Evolutionary conservation across 2,888 invertebrate species (phyloP), one percentile per base, ranked within the genome.

Genomic region (Heliconius charithonia): DNA sequence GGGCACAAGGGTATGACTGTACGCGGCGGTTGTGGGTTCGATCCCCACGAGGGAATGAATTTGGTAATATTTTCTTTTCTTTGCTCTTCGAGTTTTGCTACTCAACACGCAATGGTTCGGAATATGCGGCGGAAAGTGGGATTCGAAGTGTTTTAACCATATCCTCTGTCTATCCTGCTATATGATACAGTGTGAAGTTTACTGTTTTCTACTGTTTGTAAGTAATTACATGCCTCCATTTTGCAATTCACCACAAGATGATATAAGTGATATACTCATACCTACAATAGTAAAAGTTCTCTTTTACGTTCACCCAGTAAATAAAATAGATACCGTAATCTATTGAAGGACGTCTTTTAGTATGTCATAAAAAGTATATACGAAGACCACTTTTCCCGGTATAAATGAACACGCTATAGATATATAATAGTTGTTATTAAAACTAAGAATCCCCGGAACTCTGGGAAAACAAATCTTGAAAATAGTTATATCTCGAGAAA

Each of bases 221-320:
- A 22, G 13, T 74, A 74, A 27, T 27, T 16, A 74, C 9, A 22
- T 16, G 41, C 22, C 25, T 59, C 16, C 22, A 63, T 41, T 45
- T n/a, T 41, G 45, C 22, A 65, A 65, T 74, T 63, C 27, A 27
- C 25, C 63, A 65, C 29, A 74, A 91, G 89, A 90, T 27, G 41
- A 67, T 59, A 37, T 74, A 62, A 59, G 59, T 66, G 62, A 29
- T 22, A 77, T 73, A 66, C 32, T 45, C n/a, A 12, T 45, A 45
- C 41, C n/a, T 41, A 72, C 59, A 37, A 22, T 69, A 74, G 29
- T 56, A 72, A 29, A 51, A 22, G 22, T 22, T 51, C 19, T 51
- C 51, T 70, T 78, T 59, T 41, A 78, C 62, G 73, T 56, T 74
- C 41, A 59, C 59, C 45, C 59, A 74, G 73, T 74, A 62, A 67